These are phyloP conservation scores for Eriosoma lanigerum DNA, from an alignment of 1,140 invertebrate genomes.

Conservation along the genomic window DNA sequence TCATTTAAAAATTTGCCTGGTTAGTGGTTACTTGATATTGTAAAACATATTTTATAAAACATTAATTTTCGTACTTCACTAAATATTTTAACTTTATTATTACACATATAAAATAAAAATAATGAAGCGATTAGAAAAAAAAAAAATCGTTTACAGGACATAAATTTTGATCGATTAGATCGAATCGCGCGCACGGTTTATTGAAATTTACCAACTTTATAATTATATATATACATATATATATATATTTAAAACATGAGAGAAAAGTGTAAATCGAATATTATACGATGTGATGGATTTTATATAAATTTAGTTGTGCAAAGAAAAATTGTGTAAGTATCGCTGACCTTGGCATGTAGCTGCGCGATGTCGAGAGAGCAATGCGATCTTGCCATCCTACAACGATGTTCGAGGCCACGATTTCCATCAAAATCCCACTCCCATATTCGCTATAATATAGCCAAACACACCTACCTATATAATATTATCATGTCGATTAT, in stretches of 20 bases:
- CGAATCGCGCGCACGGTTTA: too few species aligned
- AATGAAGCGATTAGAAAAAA: too few species aligned
- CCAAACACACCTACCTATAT: background rate
- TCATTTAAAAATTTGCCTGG: too few species aligned
- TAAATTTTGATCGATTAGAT: too few species aligned
- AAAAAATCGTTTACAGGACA: too few species aligned
- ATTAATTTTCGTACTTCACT: too few species aligned
- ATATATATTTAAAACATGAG: background rate
- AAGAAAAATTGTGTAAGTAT: conserved; percentile 47
- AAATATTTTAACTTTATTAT: too few species aligned
- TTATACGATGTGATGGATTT: background rate
- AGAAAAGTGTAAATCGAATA: background rate
- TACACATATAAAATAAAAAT: too few species aligned
- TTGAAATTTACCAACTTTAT: too few species aligned
- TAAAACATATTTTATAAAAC: too few species aligned
- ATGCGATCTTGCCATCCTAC: conserved; percentile 50
- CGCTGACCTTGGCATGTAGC: conserved; percentile 22
- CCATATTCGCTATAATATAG: background rate
- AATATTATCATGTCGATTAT: background rate
- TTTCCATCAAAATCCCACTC: conserved; percentile 36
- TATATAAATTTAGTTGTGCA: conserved; percentile 9
- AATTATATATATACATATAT: background rate
- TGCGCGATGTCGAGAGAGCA: conserved; percentile 10
- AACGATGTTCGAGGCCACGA: conserved; percentile 47
- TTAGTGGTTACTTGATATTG: too few species aligned